Conservation (phyloP, 2,888 invertebrate species). For the Acanthosepion lycidas region DNA sequence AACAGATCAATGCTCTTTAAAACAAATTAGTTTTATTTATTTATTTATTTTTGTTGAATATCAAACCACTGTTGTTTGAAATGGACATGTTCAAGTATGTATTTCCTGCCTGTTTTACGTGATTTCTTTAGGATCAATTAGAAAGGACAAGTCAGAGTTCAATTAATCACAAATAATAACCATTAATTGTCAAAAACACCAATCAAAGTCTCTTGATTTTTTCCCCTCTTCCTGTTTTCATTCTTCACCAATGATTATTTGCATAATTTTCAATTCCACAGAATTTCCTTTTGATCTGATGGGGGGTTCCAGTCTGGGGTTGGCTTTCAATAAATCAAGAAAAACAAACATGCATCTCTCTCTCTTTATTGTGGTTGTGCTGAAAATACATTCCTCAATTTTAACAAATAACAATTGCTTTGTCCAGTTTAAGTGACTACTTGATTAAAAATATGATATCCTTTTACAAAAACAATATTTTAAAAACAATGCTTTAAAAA, state of each 20-base stretch:
- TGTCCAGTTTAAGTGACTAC: too few relatives aligned
- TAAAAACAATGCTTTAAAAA: too few relatives aligned
- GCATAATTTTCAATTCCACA: background rate
- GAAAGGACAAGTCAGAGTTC: background rate
- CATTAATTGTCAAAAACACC: constrained; percentile 13
- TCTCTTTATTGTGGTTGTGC: background rate
- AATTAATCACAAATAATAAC: constrained; percentile 1
- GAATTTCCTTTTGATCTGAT: background rate
- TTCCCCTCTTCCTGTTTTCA: background rate
- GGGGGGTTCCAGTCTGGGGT: background rate
- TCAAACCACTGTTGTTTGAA: background rate
- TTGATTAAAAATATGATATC: too few relatives aligned
- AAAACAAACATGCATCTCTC: background rate
- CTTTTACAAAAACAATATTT: too few relatives aligned
- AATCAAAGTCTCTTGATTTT: background rate
- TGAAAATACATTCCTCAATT: background rate
- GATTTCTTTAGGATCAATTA: background rate
- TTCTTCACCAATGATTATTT: constrained; percentile 11
- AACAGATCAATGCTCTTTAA: background rate
- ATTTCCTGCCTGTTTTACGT: background rate
- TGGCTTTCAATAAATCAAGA: background rate
- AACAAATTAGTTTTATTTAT: background rate
- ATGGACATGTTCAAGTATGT: background rate
- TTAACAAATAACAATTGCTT: too few relatives aligned
- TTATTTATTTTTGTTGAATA: background rate